phyloP scores from a whole-genome alignment of 2,113 vertebrate species.

The cattle (Bos taurus) region ARS-UCD2.0 NC_037335.1:62276001-62276500 shows the following conservation, averaged over 20 bases:
- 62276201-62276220: not conserved
- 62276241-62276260: not conserved
- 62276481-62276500: not conserved
- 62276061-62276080: not conserved
- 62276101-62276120: not conserved
- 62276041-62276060: not conserved
- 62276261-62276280: not conserved
- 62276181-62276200: not conserved
- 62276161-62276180: not conserved
- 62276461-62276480: not conserved
- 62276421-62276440: no score
- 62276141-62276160: not conserved
- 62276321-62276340: not conserved
- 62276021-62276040: not conserved
- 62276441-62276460: not conserved
- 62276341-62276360: not conserved
- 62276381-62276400: not conserved
- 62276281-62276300: not conserved
- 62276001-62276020: not conserved
- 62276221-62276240: not conserved
- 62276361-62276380: accelerated
- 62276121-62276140: not conserved
- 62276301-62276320: not conserved
- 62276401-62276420: not conserved
- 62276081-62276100: not conserved